Base-by-base conservation (phyloP, 2,113 vertebrate genomes). In the Prochilodus magdalenae region DNA sequence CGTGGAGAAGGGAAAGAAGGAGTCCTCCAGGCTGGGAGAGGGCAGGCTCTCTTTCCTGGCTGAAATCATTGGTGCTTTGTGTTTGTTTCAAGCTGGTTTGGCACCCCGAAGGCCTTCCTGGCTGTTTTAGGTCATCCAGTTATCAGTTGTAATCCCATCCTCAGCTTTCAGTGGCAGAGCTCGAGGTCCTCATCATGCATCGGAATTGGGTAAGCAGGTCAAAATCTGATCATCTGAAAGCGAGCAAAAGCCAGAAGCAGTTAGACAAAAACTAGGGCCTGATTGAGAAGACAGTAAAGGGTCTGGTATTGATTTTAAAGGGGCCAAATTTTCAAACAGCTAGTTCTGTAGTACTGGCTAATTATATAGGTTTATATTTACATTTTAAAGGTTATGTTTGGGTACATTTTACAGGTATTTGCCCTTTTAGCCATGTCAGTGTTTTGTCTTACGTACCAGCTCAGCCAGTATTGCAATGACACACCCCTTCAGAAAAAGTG, bases 1-100 rank as follows among this genome's bases (percentile, higher is more conserved):
- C 1, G 93, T 87, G 30, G 93, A 93, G 24, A 95, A 92, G 57
- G 93, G 91, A 70, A 94, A 94, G 85, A 94, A 95, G 26, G 94
- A 92, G 69, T 94, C 94, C 74, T 94, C 94, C 84, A 94, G 71
- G 69, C 88, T 93, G 14, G 93, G 92, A 49, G 94, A 92, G 16
- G 92, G 85, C 24, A 94, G 84, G 22, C 79, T 93, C 88, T 84
- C 86, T 81, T 92, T 94, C 75, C 87, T 89, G 24, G 87, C 75
- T 53, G 88, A 89, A 85, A 93, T 91, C 93, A 94, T 93, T 78
- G 26, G 67, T 33, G 49, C 16, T 12, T 27, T 22, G 2, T 33
- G 16, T 29, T 71, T 63, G 27, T 51, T 75, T 30, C n/a, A 7
- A 12, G 62, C 67, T 73, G 65, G 44, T 22, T 55, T 29, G 69